Base-by-base conservation (phyloP, 2,113 vertebrate genomes). In the Phalacrocorax aristotelis region DNA sequence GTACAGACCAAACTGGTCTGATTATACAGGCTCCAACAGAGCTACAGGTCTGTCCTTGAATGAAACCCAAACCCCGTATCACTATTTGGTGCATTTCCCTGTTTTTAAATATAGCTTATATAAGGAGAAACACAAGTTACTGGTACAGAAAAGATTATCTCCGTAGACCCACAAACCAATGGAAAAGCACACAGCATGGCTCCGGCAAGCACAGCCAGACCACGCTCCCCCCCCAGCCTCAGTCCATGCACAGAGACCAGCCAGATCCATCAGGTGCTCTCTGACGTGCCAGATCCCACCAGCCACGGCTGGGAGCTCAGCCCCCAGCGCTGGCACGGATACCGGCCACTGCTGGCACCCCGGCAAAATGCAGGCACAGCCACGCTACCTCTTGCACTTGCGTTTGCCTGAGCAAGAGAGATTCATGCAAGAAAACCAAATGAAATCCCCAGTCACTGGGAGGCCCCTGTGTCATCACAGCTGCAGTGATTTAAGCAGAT, bases 251-350 rank as follows among this genome's bases (percentile, higher is more conserved):
- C 51, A 78, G 78, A 52, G 60, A 48, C 20, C 22, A 5, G n/a
- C 34, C 16, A 52, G 44, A 38, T 46, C 66, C 81, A 49, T 22
- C 58, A 12, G 42, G 12, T 19, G 17, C 60, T 57, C 23, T 54
- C 36, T 29, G 6, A 34, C 40, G 0, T 2, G 34, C 51, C 54
- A 75, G 32, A 55, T 2, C 57, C 92, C 71, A 29, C 18, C 79
- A 65, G 75, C 3, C 55, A 48, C 1, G 5, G 42, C 70, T 51
- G 44, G 29, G 49, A 71, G 79, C 81, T 60, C 58, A 8, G 55
- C 29, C 54, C 44, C 48, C 3, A 1, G 68, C 5, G 1, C 40
- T 48, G 68, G 25, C 25, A 75, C 0, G 1, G 51, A 2, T 2
- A 18, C 54, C 21, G 48, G 27, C 26, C 36, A 11, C 72, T 72